phyloP scores from a whole-genome alignment of 2,888 invertebrate species.

The Keiferia lycopersicella region DNA sequence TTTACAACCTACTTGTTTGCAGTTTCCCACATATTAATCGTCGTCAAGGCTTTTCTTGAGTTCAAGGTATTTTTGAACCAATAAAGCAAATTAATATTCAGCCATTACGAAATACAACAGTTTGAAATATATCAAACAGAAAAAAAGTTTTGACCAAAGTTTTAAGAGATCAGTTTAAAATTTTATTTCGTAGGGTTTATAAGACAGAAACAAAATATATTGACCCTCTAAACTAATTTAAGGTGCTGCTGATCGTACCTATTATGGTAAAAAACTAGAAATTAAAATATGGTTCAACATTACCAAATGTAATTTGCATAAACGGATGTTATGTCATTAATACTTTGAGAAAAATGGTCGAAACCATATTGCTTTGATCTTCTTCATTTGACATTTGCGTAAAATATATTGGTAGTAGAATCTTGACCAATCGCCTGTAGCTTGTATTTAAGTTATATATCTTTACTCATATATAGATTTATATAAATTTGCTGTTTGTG shows the following conservation, averaged over 20 bases:
- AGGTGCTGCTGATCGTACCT: too few species aligned
- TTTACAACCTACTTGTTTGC: conserved; percentile 25
- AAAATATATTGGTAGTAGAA: neutral
- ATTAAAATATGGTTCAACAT: neutral
- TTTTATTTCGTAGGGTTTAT: too few species aligned
- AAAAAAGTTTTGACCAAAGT: too few species aligned
- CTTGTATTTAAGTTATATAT: neutral
- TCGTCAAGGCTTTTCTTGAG: conserved; percentile 8
- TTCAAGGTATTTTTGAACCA: conserved; percentile 7
- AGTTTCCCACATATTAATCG: conserved; percentile 13
- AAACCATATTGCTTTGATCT: neutral
- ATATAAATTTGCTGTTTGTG: too few species aligned
- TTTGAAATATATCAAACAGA: neutral
- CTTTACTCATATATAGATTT: too few species aligned
- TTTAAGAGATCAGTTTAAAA: too few species aligned
- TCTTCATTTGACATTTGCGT: neutral
- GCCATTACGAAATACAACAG: conserved; percentile 10
- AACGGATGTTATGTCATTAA: conserved; percentile 9
- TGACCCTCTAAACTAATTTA: too few species aligned
- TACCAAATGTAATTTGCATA: conserved; percentile 14
- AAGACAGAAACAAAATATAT: too few species aligned
- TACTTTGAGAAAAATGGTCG: neutral
- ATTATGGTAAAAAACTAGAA: neutral
- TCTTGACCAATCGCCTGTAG: too few species aligned
- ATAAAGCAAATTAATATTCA: conserved; percentile 5